phyloP scores from a whole-genome alignment of 2,113 vertebrate species.

The Rafetus swinhoei region DNA sequence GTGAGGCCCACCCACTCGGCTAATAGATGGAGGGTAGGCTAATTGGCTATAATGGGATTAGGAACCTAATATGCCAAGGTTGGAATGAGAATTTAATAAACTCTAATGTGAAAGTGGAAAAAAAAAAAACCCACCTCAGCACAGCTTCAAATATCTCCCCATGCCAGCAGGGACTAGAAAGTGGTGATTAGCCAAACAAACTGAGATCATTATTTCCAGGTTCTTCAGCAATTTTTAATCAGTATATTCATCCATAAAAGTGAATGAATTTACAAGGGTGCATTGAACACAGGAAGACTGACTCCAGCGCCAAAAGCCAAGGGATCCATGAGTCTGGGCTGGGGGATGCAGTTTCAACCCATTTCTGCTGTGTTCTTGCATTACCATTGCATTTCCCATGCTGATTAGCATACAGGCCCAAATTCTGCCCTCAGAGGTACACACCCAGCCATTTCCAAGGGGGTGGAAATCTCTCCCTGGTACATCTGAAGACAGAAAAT shows the following conservation, averaged over 20 bases:
- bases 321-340: neutral
- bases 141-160: neutral
- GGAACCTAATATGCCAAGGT: neutral
- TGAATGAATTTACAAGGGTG: fast-evolving
- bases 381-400: neutral
- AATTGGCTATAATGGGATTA: slow-evolving; percentile 55
- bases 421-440: neutral
- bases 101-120: neutral
- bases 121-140: neutral
- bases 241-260: neutral
- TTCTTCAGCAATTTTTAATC: neutral
- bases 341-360: neutral
- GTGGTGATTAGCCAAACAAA: neutral
- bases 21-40: neutral
- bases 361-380: neutral
- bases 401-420: neutral
- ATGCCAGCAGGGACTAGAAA: neutral
- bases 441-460: neutral
- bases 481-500: neutral
- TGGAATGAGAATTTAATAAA: slow-evolving; percentile 49
- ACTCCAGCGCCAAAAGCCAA: neutral
- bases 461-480: neutral
- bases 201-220: neutral
- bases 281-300: neutral
- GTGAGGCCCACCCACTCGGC: neutral